Percentiles rank a stretch among this genome's conserved stretches.
phyloP scores from a whole-genome alignment of 1,140 invertebrate genomes.

The Drosophila lacertosa region DNA sequence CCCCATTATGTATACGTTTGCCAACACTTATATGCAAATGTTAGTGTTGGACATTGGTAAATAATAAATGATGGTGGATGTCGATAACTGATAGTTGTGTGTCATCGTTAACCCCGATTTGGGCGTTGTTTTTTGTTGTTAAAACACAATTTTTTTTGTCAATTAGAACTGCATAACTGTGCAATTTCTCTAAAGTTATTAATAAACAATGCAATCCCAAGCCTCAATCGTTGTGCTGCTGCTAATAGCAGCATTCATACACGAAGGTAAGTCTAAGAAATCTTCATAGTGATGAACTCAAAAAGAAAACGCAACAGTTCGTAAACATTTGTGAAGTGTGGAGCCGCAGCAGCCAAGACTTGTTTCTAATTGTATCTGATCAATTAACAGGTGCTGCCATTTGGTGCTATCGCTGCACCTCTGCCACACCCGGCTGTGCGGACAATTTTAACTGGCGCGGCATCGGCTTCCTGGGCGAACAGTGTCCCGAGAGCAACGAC shows the following conservation, averaged over 20 bases:
- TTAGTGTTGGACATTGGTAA: neutral
- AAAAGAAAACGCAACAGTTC: conserved; percentile 14
- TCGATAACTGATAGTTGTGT: conserved; percentile 1
- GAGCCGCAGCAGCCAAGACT: neutral
- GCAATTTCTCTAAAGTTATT: conserved; percentile 1
- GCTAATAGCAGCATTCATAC: conserved; percentile 47
- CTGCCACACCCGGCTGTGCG: conserved; percentile 94
- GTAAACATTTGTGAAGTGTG: neutral
- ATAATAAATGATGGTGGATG: neutral
- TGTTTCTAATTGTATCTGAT: neutral
- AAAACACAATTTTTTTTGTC: conserved; percentile 2
- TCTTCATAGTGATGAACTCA: conserved; percentile 1
- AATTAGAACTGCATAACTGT: neutral
- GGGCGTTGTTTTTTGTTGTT: conserved; percentile 56
- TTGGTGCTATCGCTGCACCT: conserved; percentile 95
- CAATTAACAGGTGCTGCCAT: conserved; percentile 85
- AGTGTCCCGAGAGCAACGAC: conserved; percentile 93
- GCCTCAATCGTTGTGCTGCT: conserved; percentile 28
- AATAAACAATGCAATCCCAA: conserved; percentile 41
- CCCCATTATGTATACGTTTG: neutral
- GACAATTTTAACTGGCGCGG: conserved; percentile 93
- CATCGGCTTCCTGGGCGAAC: conserved; percentile 87
- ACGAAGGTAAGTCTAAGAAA: conserved; percentile 47
- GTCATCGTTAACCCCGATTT: conserved; percentile 30
- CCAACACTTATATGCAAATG: neutral